Evolutionary conservation across 2,113 vertebrate species (phyloP).

Genomic region (Trichechus manatus): DNA sequence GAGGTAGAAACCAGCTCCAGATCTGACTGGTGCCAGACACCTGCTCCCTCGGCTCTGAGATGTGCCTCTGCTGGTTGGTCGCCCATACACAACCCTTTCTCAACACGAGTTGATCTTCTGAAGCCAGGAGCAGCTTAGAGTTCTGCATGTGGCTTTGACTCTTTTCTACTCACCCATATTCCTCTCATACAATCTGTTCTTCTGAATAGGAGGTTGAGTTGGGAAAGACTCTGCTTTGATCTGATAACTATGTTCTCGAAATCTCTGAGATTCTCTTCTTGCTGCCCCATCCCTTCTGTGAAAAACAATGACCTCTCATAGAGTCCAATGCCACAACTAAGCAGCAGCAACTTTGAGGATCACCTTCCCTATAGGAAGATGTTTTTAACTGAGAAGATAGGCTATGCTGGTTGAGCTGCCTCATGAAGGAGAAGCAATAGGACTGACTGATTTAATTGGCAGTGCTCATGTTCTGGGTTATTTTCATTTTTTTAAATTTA

Average conservation of each 20-base stretch:
- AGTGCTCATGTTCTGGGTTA: neutral
- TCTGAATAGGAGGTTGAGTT: slow-evolving; percentile 59
- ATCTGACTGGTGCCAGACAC: slow-evolving; percentile 87
- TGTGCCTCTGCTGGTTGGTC: slow-evolving; percentile 81
- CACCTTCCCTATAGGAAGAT: neutral
- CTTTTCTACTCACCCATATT: neutral
- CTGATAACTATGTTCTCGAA: slow-evolving; percentile 54
- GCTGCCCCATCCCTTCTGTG: neutral
- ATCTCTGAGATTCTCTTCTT: slow-evolving; percentile 14
- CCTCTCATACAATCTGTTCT: neutral
- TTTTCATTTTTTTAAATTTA: neutral
- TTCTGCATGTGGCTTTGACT: slow-evolving; percentile 46
- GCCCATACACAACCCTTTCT: slow-evolving; percentile 73
- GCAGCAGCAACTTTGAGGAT: neutral
- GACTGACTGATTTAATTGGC: no score
- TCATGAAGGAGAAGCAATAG: neutral
- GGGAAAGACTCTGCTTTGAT: slow-evolving; percentile 56
- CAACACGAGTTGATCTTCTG: slow-evolving; percentile 55
- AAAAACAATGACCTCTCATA: slow-evolving; percentile 14
- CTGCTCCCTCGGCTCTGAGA: slow-evolving; percentile 86
- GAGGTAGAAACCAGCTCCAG: slow-evolving; percentile 85
- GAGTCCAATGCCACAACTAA: neutral
- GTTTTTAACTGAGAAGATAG: neutral
- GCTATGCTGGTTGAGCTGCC: neutral
- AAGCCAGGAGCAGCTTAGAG: slow-evolving; percentile 57